Evolutionary conservation across 2,888 invertebrate species (phyloP), one percentile per base, ranked within the genome.

Genomic region (Rotaria sp.): DNA sequence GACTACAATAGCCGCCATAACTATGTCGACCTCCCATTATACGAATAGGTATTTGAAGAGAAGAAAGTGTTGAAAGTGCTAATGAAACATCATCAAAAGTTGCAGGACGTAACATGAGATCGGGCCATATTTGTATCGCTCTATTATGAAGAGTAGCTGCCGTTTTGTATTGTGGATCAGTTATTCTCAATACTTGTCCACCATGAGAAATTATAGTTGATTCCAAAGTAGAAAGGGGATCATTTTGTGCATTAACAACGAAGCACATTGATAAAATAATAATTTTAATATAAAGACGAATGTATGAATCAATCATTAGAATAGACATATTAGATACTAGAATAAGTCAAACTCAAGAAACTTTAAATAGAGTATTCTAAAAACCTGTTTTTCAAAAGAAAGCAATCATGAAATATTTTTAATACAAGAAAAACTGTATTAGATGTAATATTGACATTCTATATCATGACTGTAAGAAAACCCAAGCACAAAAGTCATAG

Each of bases 1-100:
- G 74, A 74, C 74, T 74, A 21, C 74, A 74, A 74, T 74, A 74
- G 10, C 74, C 74, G 3, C 74, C 74, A 21, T 74, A 74, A 74
- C 74, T 74, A 38, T 74, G 74, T 38, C 74, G 74, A 38, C 74
- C 74, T 38, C 38, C 74, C 38, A 74, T 38, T 26, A 74, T 74
- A 38, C 74, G 74, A 38, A 38, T 74, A 38, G 74, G 74, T 38
- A 74, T 74, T 74, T 26, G 0, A 74, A 74, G 74, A 35, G 74
- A 74, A 3, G 74, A 74, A 26, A 74, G 18, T 38, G 74, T 74
- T 74, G 38, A 35, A 38, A 74, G 74, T 74, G 38, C 74, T 74
- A 74, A 74, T 5, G 38, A 74, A 38, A 74, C 74, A 38, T 74
- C 74, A 21, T 74, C 74, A 18, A 11, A 38, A 26, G 35, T 74